Evolutionary conservation across 2,888 invertebrate genomes (phyloP), one percentile per base, ranked within the genome.

Genomic region (Sialis fuliginosa): DNA sequence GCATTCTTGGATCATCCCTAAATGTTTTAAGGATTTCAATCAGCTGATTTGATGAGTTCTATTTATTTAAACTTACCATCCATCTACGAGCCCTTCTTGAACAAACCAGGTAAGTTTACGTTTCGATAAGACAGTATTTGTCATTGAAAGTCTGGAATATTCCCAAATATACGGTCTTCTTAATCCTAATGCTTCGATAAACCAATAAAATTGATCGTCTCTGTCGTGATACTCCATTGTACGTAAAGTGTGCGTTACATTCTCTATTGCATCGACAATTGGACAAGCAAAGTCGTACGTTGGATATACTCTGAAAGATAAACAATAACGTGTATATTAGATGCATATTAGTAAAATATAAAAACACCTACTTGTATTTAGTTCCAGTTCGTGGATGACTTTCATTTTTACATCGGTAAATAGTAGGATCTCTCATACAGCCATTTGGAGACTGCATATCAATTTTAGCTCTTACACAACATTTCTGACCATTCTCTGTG

Each of bases 231-330:
- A 99, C 67, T 99, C 98, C 69, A 93, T 97, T 0, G 98, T 99
- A 44, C 98, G 75, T 45, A 99, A 69, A 0, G 95, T 91, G 62
- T 99, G 98, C 0, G 98, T 99, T 12, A 99, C 95, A 47, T 88
- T 85, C 69, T 99, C 98, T 44, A 96, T 74, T 10, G 93, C 84
- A 66, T 99, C 98, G 44, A 99, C 97, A 59, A 99, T 95, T 0
- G 98, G 98, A 61, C 98, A 99, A 1, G 98, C 96, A 70, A 99
- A 99, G 69, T 99, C 98, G 60, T 99, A 99, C 0, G 98, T 99
- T 22, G 98, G 98, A 65, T 99, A 99, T 0, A 95, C 96, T 60
- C 93, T 93, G 66, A 65, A 52, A 53, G 54, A 52, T 46, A 51
- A 52, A 45, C 48, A 30, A 48, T 13, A 6, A 41, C 8, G 31